A percentile compares a stretch with the other conserved stretches of the same genome.
Evolutionary conservation across 1,140 invertebrate genomes (phyloP).

Genomic region (Lysiphlebus fabarum): DNA sequence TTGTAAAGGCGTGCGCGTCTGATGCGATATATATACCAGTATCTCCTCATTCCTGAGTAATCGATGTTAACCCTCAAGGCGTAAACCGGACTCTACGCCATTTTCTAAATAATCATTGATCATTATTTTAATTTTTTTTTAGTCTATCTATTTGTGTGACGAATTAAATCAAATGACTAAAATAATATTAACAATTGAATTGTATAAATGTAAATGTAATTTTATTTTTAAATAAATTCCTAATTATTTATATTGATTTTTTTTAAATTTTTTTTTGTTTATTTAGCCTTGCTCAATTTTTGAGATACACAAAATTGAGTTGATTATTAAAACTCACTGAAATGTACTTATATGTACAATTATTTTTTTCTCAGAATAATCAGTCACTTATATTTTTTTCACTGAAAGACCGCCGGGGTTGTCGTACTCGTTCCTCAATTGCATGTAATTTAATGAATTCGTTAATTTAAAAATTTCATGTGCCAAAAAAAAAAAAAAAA

Average conservation of each 20-base stretch:
- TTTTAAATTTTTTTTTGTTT: no score
- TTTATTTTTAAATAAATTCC: no score
- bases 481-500: slow-evolving; percentile 13
- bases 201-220: no score
- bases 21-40: slow-evolving; percentile 51
- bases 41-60: slow-evolving; percentile 56
- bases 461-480: slow-evolving; percentile 17
- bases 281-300: no score
- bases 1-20: no score
- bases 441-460: slow-evolving; percentile 25
- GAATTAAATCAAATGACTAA: no score
- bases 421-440: slow-evolving; percentile 26
- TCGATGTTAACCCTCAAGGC: slow-evolving; percentile 45
- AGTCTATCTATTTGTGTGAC: not conserved
- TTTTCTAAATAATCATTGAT: slow-evolving; percentile 44
- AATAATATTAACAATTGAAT: no score
- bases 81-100: slow-evolving; percentile 36
- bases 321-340: no score
- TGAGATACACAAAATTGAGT: no score
- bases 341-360: not conserved
- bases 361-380: slow-evolving; percentile 4
- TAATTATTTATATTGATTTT: no score
- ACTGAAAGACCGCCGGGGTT: slow-evolving; percentile 23
- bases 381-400: not conserved
- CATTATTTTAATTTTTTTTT: slow-evolving; percentile 10